Percentiles rank a stretch among this genome's conserved stretches.
Evolutionary conservation across 2,797 vertebrate species (phyloP).

Genomic region (Hydrolagus colliei): DNA sequence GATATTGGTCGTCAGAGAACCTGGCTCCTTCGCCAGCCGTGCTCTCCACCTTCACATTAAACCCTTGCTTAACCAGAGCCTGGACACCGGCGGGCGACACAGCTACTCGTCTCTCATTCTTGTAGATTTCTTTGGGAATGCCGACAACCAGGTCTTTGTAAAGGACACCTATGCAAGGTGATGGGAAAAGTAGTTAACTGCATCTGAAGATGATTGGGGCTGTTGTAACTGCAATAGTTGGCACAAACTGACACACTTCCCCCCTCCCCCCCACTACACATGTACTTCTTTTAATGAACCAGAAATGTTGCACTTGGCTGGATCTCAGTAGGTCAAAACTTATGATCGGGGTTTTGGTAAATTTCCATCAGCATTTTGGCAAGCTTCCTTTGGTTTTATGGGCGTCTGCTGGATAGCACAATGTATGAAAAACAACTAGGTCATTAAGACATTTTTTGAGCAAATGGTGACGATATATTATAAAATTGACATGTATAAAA

Average conservation of each 20-base stretch:
- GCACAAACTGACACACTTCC: no score
- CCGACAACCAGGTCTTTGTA: constrained; percentile 60
- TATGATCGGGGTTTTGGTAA: not conserved
- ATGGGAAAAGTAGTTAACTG: not conserved
- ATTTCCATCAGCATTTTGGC: not conserved
- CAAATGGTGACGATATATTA: not conserved
- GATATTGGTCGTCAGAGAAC: constrained; percentile 61
- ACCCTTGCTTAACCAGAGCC: constrained; percentile 60
- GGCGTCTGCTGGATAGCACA: not conserved
- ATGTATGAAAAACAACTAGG: not conserved
- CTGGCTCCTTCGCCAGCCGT: constrained; percentile 60
- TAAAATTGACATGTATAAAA: not conserved
- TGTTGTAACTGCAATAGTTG: no score
- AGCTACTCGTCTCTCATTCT: constrained; percentile 57
- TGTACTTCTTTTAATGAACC: not conserved
- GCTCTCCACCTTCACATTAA: constrained; percentile 59
- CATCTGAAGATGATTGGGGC: no score
- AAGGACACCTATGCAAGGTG: constrained; percentile 45
- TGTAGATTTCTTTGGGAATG: constrained; percentile 57
- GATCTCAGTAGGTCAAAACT: not conserved
- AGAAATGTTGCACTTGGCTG: not conserved
- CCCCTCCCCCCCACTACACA: no score
- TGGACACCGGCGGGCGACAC: constrained; percentile 54
- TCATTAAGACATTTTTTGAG: not conserved
- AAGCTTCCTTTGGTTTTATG: not conserved